Conservation (phyloP, 2,888 invertebrate species). For the Graphium colonna region DNA sequence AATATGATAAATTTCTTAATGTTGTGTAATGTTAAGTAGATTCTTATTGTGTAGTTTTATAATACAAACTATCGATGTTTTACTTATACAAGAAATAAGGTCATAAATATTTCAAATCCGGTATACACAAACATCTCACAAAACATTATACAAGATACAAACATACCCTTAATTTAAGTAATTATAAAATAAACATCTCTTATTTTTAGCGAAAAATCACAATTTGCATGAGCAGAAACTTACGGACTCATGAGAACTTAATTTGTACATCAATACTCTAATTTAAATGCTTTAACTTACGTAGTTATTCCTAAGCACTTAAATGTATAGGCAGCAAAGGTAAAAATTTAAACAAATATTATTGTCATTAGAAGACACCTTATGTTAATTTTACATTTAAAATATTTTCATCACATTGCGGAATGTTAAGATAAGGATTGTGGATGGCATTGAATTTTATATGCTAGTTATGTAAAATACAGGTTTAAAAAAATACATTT, state of each 20-base stretch:
- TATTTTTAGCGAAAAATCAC: conserved; percentile 51
- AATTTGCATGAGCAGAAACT: conserved; percentile 57
- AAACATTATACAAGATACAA: conserved; percentile 26
- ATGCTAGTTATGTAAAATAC: conserved; percentile 8
- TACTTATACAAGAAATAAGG: conserved; percentile 26
- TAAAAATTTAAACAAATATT: conserved; percentile 30
- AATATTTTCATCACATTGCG: conserved; percentile 34
- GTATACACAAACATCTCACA: conserved; percentile 39
- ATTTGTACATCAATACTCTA: conserved; percentile 70
- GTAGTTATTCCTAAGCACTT: conserved; percentile 31
- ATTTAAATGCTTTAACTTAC: conserved; percentile 69
- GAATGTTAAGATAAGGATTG: conserved; percentile 31
- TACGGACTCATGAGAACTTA: conserved; percentile 59
- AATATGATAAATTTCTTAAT: conserved; percentile 39
- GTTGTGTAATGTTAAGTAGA: conserved; percentile 36
- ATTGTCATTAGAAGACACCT: conserved; percentile 36
- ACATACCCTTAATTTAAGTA: conserved; percentile 25
- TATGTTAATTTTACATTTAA: conserved; percentile 24
- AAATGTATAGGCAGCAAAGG: conserved; percentile 37
- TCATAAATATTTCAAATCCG: conserved; percentile 39
- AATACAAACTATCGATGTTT: conserved; percentile 51
- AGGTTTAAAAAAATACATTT: conserved; percentile 2
- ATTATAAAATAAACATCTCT: conserved; percentile 21
- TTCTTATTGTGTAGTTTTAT: conserved; percentile 28
- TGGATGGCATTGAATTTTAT: conserved; percentile 14